Base-by-base conservation (phyloP, 2,888 invertebrate genomes). In the Phasia obesa region DNA sequence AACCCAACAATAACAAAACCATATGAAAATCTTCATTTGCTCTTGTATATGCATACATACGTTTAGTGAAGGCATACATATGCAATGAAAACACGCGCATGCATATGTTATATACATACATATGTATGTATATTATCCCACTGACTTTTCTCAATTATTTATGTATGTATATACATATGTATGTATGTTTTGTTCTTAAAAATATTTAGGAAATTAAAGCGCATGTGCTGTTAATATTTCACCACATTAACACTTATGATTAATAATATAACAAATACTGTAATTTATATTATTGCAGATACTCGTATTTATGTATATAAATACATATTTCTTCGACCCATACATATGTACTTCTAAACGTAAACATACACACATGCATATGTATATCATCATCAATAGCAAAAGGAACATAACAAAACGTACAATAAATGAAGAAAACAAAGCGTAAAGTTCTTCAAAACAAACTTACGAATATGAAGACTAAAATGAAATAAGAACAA, bases 381-480 rank as follows among this genome's bases (percentile, higher is more conserved):
- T 11, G n/a, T 35, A 23, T 53, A 73, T 11, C 38, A 51, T 53
- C 27, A 59, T 38, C 17, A 59, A 9, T n/a, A 59, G 9, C 42
- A 60, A 60, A n/a, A 25, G 11, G 31, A 57, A n/a, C 23, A 59
- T 75, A 73, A 69, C 35, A 65, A 59, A 64, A 42, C 44, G 23
- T 51, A 65, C 62, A 67, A 82, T 78, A 42, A 67, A 82, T 70
- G 47, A 49, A 51, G 21, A 81, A n/a, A 55, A 19, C 27, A 81
- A 69, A 75, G 69, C 74, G 55, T 42, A 74, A 55, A 23, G 23
- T 25, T 57, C n/a, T 67, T 81, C 60, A 81, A 75, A 81, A 81
- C 80, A 81, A 70, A 70, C 47, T 62, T 35, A 76, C 71, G 81
- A 76, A 81, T 60, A 60, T 73, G 44, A 13, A n/a, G 49, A 59